Evolutionary conservation across 2,888 invertebrate genomes (phyloP).

Genomic region (Geotrupes spiniger): DNA sequence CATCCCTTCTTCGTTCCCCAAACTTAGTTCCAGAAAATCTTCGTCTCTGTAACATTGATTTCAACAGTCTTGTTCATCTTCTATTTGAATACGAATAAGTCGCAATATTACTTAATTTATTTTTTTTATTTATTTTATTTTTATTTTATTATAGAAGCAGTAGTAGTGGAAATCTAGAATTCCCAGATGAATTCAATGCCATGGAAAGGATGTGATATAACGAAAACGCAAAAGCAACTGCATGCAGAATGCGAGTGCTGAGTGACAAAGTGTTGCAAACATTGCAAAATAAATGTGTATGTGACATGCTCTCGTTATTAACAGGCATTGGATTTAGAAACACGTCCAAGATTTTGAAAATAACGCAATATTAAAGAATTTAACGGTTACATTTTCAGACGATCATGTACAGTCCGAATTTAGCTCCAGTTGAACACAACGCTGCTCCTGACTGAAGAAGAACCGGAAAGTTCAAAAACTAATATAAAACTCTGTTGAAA

Average conservation of each 20-base stretch:
- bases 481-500: no score
- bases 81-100: not conserved
- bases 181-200: conserved; percentile 42
- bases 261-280: conserved; percentile 59
- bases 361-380: conserved; percentile 67
- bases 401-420: conserved; percentile 81
- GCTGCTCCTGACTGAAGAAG: conserved; percentile 82
- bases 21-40: no score
- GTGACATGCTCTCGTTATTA: conserved; percentile 16
- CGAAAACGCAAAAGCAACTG: conserved; percentile 82
- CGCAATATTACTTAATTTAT: no score
- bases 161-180: conserved; percentile 45
- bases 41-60: no score
- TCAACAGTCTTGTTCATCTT: no score
- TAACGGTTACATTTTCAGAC: conserved; percentile 83
- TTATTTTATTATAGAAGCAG: conserved; percentile 62
- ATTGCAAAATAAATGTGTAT: not conserved
- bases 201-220: conserved; percentile 57
- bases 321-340: conserved; percentile 86
- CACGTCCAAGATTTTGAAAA: conserved; percentile 86
- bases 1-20: no score
- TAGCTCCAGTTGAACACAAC: conserved; percentile 85
- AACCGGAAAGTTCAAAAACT: conserved; percentile 61
- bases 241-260: conserved; percentile 90
- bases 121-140: conserved; percentile 1